Conservation (phyloP, 2,888 invertebrate species). For the Gastrophysa polygoni region DNA sequence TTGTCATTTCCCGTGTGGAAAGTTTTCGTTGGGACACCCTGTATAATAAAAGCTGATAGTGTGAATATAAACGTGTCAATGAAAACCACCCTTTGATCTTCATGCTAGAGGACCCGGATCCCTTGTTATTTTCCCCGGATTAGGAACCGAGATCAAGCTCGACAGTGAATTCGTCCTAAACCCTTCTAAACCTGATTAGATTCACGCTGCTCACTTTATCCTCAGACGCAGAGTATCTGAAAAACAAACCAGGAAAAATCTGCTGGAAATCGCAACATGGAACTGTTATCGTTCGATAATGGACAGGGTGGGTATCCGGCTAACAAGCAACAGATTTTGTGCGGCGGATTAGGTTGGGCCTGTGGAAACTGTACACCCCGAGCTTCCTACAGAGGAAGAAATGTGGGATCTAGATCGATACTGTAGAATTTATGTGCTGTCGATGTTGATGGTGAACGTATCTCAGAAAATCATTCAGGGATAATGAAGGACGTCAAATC, state of each 20-base stretch:
- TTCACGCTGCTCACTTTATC: constrained; percentile 29
- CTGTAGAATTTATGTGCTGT: too few relatives aligned
- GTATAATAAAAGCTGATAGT: too few relatives aligned
- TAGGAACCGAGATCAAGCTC: constrained; percentile 46
- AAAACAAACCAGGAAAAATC: constrained; percentile 34
- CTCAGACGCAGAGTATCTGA: constrained; percentile 7
- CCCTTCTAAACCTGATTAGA: constrained; percentile 48
- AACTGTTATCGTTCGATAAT: constrained; percentile 32
- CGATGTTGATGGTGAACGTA: too few relatives aligned
- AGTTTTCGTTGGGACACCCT: too few relatives aligned
- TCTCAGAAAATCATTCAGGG: too few relatives aligned
- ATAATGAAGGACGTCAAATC: too few relatives aligned
- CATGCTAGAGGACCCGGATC: constrained; percentile 14
- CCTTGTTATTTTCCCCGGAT: constrained; percentile 49
- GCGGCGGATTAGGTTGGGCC: constrained; percentile 43
- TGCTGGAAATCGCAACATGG: constrained; percentile 19
- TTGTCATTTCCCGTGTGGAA: too few relatives aligned
- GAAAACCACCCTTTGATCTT: too few relatives aligned
- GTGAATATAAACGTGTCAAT: too few relatives aligned
- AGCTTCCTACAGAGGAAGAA: background rate
- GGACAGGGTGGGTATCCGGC: constrained; percentile 33
- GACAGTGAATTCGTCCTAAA: constrained; percentile 49
- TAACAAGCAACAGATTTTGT: constrained; percentile 44
- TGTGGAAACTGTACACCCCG: constrained; percentile 41
- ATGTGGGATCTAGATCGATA: background rate